Base-by-base conservation (phyloP, 2,113 vertebrate species). In the Cephalopterus ornatus region DNA sequence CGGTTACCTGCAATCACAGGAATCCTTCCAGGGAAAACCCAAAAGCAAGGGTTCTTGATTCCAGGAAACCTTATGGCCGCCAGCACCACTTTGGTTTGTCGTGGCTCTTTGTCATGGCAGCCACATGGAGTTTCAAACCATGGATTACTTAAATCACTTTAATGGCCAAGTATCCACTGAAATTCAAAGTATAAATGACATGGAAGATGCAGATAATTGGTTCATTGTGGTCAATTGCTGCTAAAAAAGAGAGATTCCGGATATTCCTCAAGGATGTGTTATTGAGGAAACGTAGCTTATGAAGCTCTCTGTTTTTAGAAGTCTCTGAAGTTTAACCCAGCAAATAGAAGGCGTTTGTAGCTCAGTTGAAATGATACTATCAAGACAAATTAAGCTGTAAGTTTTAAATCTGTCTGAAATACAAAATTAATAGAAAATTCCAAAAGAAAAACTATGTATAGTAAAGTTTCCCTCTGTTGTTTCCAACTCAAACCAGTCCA, bases 1-100 rank as follows among this genome's bases (percentile, higher is more conserved):
- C 76, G 78, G 88, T 92, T 95, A 97, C 85, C 92, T 97, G 73
- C 47, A 79, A 14, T n/a, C 80, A 50, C 66, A 88, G 77, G 70
- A 81, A 35, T 44, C 63, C 87, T 85, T 74, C 16, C 85, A 91
- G 67, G 85, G 79, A 79, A 73, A 94, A 66, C 35, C 41, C 32
- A 14, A 81, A 85, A 80, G 49, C 32, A 62, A 58, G n/a, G 72
- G 22, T 49, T 83, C 85, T 41, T 30, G 37, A 35, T 42, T 76
- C 77, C 28, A 17, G 58, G 61, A 95, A 91, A 39, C 50, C 26
- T 59, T 65, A 8, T 0, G 8, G 35, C 22, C 26, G 3, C 14
- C 0, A 0, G 73, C 68, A 18, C 49, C 41, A n/a, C 53, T 79
- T 59, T 63, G 85, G 46, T 53, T 52, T 52, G 47, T 47, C 22